A percentile compares a stretch with the other conserved stretches of the same genome.
Conservation (phyloP, 2,113 vertebrate genomes). For the Macaca nemestrina region DNA sequence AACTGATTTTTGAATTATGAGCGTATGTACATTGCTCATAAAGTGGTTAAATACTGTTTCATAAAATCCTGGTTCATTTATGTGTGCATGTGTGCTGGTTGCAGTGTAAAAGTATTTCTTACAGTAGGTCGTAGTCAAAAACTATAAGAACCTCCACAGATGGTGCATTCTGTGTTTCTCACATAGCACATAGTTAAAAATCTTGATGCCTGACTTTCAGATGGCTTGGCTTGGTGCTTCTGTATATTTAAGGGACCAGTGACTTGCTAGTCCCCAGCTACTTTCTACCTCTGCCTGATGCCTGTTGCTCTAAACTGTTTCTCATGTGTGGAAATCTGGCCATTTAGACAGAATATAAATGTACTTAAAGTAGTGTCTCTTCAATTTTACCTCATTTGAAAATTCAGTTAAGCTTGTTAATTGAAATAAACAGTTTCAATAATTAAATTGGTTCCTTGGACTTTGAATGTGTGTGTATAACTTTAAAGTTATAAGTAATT, state of each 20-base stretch:
- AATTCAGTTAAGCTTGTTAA: background rate
- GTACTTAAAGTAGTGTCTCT: background rate
- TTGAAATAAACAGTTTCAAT: background rate
- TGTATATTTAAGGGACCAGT: background rate
- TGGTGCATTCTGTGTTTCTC: background rate
- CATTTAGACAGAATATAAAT: background rate
- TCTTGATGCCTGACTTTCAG: background rate
- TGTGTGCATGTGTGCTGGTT: background rate
- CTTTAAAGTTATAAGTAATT: background rate
- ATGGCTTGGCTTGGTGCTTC: background rate
- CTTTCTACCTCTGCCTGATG: background rate
- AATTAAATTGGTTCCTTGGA: background rate
- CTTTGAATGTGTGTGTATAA: background rate
- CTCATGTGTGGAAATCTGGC: background rate
- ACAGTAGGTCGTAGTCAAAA: background rate
- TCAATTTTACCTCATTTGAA: background rate
- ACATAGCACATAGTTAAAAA: background rate
- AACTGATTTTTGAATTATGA: constrained; percentile 1
- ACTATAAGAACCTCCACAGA: background rate
- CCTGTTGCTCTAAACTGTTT: background rate
- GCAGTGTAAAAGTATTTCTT: background rate
- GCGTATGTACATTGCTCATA: background rate
- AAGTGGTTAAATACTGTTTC: background rate
- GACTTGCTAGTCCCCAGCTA: background rate
- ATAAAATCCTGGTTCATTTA: background rate